These are phyloP conservation scores for Morphnarchus princeps DNA, from an alignment of 2,113 vertebrate species.

Conservation along the genomic window DNA sequence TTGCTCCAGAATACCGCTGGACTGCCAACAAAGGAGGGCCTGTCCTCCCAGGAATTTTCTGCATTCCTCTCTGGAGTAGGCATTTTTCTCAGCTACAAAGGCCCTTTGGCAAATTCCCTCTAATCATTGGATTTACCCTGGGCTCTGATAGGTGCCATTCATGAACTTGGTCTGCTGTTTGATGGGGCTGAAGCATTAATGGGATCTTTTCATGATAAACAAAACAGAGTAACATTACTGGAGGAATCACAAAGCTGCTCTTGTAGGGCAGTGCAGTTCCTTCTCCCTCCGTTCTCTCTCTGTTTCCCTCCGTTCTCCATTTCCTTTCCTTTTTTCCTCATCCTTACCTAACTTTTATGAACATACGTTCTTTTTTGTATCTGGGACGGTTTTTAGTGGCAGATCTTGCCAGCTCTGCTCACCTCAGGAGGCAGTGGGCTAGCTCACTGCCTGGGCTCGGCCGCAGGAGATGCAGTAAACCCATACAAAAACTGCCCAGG, in stretches of 20 bases:
- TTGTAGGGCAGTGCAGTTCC: conserved; percentile 61
- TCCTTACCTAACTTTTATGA: conserved; percentile 23
- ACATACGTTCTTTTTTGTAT: conserved; percentile 26
- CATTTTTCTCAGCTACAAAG: conserved; percentile 95
- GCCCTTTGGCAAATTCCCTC: conserved; percentile 92
- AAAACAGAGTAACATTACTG: conserved; percentile 80
- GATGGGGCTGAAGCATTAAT: conserved; percentile 78
- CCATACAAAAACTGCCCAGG: background rate
- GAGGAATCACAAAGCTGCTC: conserved; percentile 77
- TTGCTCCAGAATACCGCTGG: conserved; percentile 85
- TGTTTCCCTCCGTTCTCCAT: background rate
- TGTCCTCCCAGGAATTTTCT: conserved; percentile 96
- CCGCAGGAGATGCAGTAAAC: background rate
- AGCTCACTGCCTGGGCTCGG: conserved; percentile 9
- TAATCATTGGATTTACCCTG: conserved; percentile 91
- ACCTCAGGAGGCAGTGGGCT: conserved; percentile 2
- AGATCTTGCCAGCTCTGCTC: conserved; percentile 64
- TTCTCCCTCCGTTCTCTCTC: background rate
- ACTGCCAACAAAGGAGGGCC: conserved; percentile 89
- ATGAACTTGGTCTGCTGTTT: conserved; percentile 80
- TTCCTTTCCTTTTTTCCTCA: background rate
- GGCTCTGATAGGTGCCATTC: conserved; percentile 93
- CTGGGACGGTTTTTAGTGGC: conserved; percentile 48
- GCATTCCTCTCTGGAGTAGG: conserved; percentile 94
- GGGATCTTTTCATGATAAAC: conserved; percentile 83